These are phyloP conservation scores for Andrena haemorrhoa DNA, from an alignment of 2,888 invertebrate species.

Conservation along the genomic window DNA sequence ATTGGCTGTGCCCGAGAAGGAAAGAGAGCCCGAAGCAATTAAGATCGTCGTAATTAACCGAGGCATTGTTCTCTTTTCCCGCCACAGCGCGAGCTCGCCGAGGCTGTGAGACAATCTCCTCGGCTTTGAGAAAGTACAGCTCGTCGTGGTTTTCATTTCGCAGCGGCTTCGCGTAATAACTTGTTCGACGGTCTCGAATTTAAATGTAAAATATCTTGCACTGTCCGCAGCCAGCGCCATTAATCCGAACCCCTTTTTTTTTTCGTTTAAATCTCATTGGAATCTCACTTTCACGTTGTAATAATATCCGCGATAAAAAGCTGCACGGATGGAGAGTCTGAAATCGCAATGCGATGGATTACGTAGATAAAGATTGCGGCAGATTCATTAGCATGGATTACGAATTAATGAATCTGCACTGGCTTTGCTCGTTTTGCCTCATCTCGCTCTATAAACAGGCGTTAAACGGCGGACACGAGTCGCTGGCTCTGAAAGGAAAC, in stretches of 20 bases:
- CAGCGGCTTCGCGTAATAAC: constrained; percentile 54
- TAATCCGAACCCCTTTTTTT: not conserved
- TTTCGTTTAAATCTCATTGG: not conserved
- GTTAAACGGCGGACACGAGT: not conserved
- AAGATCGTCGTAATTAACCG: constrained; percentile 62
- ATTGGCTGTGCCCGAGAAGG: constrained; percentile 40
- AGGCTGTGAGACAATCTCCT: constrained; percentile 63
- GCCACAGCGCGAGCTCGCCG: constrained; percentile 22
- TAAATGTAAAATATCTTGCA: constrained; percentile 24
- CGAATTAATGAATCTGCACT: not conserved
- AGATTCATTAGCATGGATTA: not conserved
- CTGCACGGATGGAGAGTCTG: not conserved
- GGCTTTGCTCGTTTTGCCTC: not conserved
- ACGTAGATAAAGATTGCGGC: constrained; percentile 8
- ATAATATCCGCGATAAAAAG: not conserved
- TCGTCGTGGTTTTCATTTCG: constrained; percentile 62
- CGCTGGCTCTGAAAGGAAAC: not conserved
- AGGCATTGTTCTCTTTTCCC: constrained; percentile 57
- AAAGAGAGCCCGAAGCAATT: constrained; percentile 50
- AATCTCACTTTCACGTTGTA: not conserved
- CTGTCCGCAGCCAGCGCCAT: not conserved
- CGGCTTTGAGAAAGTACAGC: constrained; percentile 63
- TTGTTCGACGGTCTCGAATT: constrained; percentile 39
- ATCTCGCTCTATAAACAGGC: not conserved
- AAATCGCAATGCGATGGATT: not conserved